These are phyloP conservation scores for Petrocephalus schoutedeni DNA, from an alignment of 2,797 vertebrate species.

Conservation along the genomic window DNA sequence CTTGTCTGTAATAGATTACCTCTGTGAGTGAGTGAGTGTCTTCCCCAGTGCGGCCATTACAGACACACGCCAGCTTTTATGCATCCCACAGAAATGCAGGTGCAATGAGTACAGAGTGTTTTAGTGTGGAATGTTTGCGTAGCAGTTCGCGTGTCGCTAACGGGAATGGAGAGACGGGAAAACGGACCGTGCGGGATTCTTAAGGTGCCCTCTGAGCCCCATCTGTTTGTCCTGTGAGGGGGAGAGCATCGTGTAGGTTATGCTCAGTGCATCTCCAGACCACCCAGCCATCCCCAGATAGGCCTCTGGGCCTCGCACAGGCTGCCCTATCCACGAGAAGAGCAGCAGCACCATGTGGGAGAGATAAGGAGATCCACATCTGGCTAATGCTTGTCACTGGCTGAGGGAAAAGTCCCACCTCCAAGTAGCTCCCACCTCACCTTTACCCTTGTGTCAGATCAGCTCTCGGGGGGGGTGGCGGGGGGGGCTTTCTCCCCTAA, in stretches of 20 bases:
- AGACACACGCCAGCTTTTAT: not conserved
- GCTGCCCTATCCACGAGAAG: not conserved
- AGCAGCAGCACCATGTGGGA: not conserved
- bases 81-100: not conserved
- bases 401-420: not conserved
- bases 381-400: not conserved
- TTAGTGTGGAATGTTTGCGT: not conserved
- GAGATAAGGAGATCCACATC: not conserved
- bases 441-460: not conserved
- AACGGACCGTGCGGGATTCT: not conserved
- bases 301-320: not conserved
- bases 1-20: too few species aligned
- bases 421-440: not conserved
- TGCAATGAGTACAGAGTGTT: not conserved
- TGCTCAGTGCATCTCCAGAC: not conserved
- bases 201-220: not conserved
- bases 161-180: not conserved
- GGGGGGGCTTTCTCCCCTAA: not conserved
- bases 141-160: not conserved
- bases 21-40: too few species aligned
- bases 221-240: not conserved
- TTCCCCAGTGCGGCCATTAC: not conserved
- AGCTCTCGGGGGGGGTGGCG: not conserved
- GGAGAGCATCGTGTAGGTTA: not conserved
- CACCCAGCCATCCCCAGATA: not conserved